phyloP scores from a whole-genome alignment of 2,888 invertebrate genomes.

The Heliconius hortense region DNA sequence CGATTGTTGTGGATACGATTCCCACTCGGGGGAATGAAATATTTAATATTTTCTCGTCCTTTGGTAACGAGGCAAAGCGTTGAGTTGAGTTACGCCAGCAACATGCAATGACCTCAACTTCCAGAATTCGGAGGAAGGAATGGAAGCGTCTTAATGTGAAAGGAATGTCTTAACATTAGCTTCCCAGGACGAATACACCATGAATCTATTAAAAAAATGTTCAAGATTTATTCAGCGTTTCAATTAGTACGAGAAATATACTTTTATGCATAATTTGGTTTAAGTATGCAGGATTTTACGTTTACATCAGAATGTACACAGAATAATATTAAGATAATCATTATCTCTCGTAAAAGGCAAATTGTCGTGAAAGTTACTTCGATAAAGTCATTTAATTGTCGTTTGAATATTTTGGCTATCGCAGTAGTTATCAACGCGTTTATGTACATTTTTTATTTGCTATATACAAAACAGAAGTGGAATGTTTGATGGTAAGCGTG shows the following conservation, averaged over 20 bases:
- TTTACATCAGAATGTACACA: constrained; percentile 9
- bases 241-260: background rate
- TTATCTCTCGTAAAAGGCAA: background rate
- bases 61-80: no score
- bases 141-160: background rate
- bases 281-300: constrained; percentile 1
- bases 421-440: constrained; percentile 4
- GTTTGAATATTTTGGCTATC: background rate
- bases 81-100: background rate
- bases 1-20: no score
- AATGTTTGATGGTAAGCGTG: no score
- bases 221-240: background rate
- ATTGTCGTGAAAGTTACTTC: background rate
- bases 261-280: background rate
- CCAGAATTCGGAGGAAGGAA: background rate
- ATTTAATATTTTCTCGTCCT: no score
- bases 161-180: background rate
- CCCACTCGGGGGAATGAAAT: no score
- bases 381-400: background rate
- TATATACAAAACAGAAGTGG: no score
- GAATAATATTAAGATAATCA: background rate
- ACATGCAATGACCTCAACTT: no score
- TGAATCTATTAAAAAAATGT: background rate
- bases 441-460: background rate
- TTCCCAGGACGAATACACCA: background rate